These are phyloP conservation scores for Pipistrellus kuhlii DNA, from an alignment of 2,797 vertebrate species.

Conservation along the genomic window DNA sequence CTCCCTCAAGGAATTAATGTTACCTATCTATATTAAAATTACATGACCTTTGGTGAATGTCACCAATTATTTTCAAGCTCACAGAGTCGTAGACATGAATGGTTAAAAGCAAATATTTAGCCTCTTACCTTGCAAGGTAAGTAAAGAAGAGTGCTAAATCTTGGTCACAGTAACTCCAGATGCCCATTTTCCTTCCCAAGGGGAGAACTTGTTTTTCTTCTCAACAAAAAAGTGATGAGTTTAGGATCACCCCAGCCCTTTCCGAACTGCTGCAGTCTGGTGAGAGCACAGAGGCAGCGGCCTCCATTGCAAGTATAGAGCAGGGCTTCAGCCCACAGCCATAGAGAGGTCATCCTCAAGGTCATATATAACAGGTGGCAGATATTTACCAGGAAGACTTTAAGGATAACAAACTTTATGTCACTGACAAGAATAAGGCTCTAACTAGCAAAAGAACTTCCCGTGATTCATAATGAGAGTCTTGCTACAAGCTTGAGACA, in stretches of 20 bases:
- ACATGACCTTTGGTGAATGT: not conserved
- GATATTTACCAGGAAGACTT: not conserved
- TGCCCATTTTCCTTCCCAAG: not conserved
- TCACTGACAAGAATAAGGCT: not conserved
- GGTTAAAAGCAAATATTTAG: not conserved
- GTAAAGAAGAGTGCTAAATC: not conserved
- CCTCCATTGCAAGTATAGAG: not conserved
- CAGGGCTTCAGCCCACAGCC: not conserved
- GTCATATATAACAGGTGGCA: not conserved
- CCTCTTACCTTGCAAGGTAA: not conserved
- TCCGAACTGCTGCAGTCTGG: not conserved
- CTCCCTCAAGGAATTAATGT: not conserved
- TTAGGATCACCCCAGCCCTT: not conserved
- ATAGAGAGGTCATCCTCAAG: not conserved
- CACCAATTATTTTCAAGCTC: not conserved
- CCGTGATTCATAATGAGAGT: not conserved
- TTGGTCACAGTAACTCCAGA: not conserved
- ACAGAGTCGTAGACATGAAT: not conserved
- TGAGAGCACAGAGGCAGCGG: not conserved
- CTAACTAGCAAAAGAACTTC: not conserved
- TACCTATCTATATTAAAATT: slow-evolving; percentile 3
- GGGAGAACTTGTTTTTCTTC: slow-evolving; percentile 4
- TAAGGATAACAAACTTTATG: not conserved
- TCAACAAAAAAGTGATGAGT: not conserved
- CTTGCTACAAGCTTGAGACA: not conserved